Percentiles rank a stretch among this genome's conserved stretches.
Conservation (phyloP, 2,113 vertebrate genomes). For the Carassius auratus region DNA sequence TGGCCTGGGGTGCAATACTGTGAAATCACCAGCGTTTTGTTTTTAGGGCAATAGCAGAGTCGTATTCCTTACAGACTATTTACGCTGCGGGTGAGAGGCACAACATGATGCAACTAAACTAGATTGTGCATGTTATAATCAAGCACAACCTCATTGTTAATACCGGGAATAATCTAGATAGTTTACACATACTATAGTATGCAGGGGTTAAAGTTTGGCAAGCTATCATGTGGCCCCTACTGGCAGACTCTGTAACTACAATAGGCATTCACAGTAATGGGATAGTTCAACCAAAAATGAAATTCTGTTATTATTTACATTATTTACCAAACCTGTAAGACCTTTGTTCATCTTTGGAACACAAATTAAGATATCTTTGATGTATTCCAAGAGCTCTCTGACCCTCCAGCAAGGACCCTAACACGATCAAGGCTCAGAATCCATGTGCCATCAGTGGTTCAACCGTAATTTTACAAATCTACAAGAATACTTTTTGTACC, state of each 20-base stretch:
- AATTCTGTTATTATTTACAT: no score
- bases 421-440: no score
- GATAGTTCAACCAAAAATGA: no score
- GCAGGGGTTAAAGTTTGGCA: background rate
- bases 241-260: background rate
- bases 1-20: conserved; percentile 49
- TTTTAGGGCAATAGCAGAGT: conserved; percentile 54
- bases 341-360: no score
- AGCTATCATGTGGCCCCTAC: background rate
- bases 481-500: no score
- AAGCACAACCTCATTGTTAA: background rate
- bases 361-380: no score
- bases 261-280: no score
- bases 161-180: background rate
- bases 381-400: no score
- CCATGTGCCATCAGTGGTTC: no score
- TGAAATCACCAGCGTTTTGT: conserved; percentile 65
- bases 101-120: conserved; percentile 12
- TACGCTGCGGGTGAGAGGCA: background rate
- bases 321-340: no score
- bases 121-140: background rate
- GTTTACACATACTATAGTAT: background rate
- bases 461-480: no score
- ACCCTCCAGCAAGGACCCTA: no score
- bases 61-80: background rate